Conservation (phyloP, 2,888 invertebrate genomes). For the Eupithecia tripunctaria region DNA sequence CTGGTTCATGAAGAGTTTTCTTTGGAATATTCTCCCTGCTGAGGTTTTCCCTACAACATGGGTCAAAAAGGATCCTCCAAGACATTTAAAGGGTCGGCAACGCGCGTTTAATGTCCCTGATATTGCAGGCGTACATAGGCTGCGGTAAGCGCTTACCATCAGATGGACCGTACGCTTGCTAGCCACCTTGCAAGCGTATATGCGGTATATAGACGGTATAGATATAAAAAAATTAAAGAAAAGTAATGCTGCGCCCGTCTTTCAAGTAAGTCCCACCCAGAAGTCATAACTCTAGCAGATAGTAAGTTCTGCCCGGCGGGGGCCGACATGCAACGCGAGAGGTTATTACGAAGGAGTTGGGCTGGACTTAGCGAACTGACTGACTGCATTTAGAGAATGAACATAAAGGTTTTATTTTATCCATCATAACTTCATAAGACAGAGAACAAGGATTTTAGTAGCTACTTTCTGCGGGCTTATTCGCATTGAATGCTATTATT, state of each 20-base stretch:
- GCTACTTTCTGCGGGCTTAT: background rate
- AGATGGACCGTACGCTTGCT: too few relatives aligned
- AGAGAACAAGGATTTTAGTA: background rate
- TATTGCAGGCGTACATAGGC: too few relatives aligned
- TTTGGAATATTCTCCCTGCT: too few relatives aligned
- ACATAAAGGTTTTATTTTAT: background rate
- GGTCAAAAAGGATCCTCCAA: too few relatives aligned
- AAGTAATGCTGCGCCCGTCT: background rate
- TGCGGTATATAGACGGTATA: too few relatives aligned
- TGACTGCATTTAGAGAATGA: background rate
- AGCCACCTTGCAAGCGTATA: too few relatives aligned
- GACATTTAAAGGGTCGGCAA: too few relatives aligned
- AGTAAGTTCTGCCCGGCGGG: slow-evolving; percentile 8
- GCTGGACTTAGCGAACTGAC: slow-evolving; percentile 1
- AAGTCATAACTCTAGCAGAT: slow-evolving; percentile 20
- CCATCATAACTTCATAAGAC: background rate
- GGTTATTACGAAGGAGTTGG: background rate
- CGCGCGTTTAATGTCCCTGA: too few relatives aligned
- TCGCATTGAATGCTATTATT: background rate
- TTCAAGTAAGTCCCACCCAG: background rate
- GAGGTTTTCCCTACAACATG: too few relatives aligned
- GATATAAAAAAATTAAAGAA: too few relatives aligned
- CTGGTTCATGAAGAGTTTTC: too few relatives aligned
- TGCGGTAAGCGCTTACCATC: too few relatives aligned
- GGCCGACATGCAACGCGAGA: background rate